phyloP scores from a whole-genome alignment of 2,888 invertebrate genomes.

The Cheilosia soror region DNA sequence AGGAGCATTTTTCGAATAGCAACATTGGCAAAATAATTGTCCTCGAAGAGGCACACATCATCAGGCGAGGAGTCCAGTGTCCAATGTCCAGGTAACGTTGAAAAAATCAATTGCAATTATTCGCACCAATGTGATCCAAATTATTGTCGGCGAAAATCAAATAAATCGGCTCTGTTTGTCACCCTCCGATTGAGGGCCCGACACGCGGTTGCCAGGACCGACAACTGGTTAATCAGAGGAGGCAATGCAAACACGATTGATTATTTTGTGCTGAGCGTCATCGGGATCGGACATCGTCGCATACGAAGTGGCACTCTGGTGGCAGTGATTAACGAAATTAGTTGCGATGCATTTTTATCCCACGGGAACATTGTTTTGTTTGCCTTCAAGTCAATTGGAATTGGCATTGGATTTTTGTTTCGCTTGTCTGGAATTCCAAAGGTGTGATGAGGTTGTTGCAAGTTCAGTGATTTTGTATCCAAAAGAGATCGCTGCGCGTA shows the following conservation, averaged over 20 bases:
- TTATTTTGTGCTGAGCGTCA: slow-evolving; percentile 62
- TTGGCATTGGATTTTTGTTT: slow-evolving; percentile 46
- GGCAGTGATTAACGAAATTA: slow-evolving; percentile 74
- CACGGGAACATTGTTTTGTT: slow-evolving; percentile 59
- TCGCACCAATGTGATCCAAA: slow-evolving; percentile 75
- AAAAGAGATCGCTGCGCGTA: neutral
- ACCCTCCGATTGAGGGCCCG: slow-evolving; percentile 43
- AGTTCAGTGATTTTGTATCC: slow-evolving; percentile 24
- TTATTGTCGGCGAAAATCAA: slow-evolving; percentile 75
- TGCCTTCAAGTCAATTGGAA: slow-evolving; percentile 32
- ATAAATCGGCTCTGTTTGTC: slow-evolving; percentile 74
- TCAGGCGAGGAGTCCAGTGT: too few species aligned
- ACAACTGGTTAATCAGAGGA: slow-evolving; percentile 5
- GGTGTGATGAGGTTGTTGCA: slow-evolving; percentile 6
- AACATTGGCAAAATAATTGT: slow-evolving; percentile 73
- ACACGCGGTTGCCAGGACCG: slow-evolving; percentile 1
- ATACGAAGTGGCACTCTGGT: slow-evolving; percentile 54
- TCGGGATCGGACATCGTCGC: slow-evolving; percentile 56
- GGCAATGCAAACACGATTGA: slow-evolving; percentile 72
- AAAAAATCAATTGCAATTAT: slow-evolving; percentile 76
- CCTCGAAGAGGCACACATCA: slow-evolving; percentile 5
- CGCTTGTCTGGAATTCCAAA: slow-evolving; percentile 24
- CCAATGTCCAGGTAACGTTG: slow-evolving; percentile 5
- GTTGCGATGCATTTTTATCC: slow-evolving; percentile 68
- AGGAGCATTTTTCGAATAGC: slow-evolving; percentile 70